Conservation (phyloP, 2,113 vertebrate species). For the Gasterosteus aculeatus region DNA sequence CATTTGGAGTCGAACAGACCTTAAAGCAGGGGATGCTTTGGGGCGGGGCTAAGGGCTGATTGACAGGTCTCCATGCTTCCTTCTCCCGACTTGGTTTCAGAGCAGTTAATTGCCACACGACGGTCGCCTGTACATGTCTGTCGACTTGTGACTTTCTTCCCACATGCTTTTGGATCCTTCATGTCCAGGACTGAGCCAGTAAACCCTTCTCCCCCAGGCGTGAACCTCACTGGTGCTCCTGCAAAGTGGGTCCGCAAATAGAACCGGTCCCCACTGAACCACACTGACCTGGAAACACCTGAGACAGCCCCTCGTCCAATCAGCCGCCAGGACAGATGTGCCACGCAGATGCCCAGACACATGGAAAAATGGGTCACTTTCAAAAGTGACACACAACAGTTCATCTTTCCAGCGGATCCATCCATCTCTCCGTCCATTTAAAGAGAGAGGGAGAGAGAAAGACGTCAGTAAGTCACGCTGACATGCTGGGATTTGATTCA, state of each 20-base stretch:
- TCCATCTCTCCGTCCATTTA: neutral
- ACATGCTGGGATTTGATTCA: no score
- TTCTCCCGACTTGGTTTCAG: no score
- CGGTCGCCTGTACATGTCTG: no score
- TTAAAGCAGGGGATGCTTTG: no score
- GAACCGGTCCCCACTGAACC: conserved; percentile 52
- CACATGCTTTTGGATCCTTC: conserved; percentile 27
- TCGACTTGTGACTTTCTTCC: conserved; percentile 9
- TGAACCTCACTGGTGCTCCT: neutral
- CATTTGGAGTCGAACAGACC: no score
- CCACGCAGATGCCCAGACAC: conserved; percentile 35
- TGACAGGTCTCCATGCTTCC: no score
- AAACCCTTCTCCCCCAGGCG: conserved; percentile 36
- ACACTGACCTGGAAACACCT: conserved; percentile 50
- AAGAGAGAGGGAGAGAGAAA: neutral
- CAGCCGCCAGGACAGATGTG: conserved; percentile 48
- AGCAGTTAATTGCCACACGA: no score
- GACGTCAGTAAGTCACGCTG: neutral
- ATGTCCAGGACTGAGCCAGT: conserved; percentile 9
- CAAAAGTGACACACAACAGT: conserved; percentile 14
- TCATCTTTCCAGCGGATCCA: neutral
- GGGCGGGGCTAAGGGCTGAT: no score
- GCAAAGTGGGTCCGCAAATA: conserved; percentile 54
- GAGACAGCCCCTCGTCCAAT: conserved; percentile 58
- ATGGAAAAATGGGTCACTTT: conserved; percentile 58